phyloP scores from a whole-genome alignment of 2,888 invertebrate genomes.

The Himalopsyche kuldschensis region DNA sequence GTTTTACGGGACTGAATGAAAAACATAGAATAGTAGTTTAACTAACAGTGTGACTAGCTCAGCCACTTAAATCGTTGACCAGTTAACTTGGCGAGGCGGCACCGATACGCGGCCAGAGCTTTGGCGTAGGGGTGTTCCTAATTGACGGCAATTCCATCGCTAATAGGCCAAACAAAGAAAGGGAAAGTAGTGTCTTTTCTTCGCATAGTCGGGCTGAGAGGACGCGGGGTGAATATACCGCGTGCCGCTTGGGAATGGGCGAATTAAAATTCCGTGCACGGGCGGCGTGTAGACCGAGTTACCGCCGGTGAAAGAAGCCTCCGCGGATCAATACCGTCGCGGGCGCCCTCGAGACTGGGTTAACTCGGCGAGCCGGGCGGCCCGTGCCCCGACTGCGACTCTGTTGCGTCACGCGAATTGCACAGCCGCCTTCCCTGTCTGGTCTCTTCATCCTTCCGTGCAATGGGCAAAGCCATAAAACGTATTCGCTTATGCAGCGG shows the following conservation, averaged over 20 bases:
- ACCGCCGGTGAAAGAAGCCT: not conserved
- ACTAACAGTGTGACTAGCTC: too few relatives aligned
- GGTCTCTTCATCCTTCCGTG: not conserved
- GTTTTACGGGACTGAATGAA: too few relatives aligned
- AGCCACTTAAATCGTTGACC: too few relatives aligned
- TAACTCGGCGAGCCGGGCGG: conserved; percentile 6
- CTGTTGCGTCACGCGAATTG: not conserved
- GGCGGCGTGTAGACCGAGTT: not conserved
- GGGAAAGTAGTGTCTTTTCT: conserved; percentile 4
- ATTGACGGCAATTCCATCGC: conserved; percentile 13
- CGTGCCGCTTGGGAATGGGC: not conserved
- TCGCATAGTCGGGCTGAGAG: not conserved
- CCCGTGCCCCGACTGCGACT: not conserved
- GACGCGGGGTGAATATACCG: not conserved
- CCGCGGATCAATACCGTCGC: conserved; percentile 19
- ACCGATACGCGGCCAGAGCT: not conserved
- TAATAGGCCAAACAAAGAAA: conserved; percentile 11
- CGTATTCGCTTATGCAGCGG: not conserved
- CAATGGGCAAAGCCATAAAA: not conserved
- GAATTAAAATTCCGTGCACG: conserved; percentile 26
- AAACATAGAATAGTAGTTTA: too few relatives aligned
- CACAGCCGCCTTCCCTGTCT: not conserved
- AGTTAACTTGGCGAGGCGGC: too few relatives aligned
- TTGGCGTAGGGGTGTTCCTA: not conserved
- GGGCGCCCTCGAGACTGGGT: conserved; percentile 32